These are phyloP conservation scores for Sebastolobus altivelis DNA, from an alignment of 2,797 vertebrate genomes.

Conservation along the genomic window DNA sequence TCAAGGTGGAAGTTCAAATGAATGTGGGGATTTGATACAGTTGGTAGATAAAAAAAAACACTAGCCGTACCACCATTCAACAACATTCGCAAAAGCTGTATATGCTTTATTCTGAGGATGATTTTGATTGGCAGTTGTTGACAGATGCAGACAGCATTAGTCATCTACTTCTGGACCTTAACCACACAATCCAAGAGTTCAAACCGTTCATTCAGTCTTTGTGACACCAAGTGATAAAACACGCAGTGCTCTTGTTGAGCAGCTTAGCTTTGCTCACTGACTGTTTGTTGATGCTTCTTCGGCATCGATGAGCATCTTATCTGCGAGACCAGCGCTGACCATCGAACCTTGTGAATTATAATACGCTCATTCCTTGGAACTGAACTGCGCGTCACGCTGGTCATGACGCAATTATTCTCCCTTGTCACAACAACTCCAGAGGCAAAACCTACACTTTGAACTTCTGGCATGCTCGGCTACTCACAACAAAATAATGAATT, in stretches of 20 bases:
- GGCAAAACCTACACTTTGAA: constrained; percentile 29
- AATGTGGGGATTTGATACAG: neutral
- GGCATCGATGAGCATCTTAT: constrained; percentile 47
- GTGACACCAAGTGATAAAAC: neutral
- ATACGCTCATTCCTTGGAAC: constrained; percentile 30
- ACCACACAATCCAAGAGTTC: neutral
- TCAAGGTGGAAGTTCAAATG: neutral
- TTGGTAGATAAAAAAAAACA: neutral
- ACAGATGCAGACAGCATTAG: neutral
- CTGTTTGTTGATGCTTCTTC: constrained; percentile 41
- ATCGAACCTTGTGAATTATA: constrained; percentile 49
- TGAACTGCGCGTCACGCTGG: constrained; percentile 46
- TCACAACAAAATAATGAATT: constrained; percentile 36
- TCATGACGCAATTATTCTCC: constrained; percentile 46
- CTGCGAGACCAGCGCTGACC: constrained; percentile 45
- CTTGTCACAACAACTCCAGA: constrained; percentile 59
- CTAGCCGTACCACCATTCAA: neutral
- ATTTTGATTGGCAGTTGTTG: neutral
- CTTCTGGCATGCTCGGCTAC: constrained; percentile 39
- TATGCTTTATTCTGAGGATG: neutral
- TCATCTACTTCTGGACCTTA: neutral
- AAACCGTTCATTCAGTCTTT: neutral
- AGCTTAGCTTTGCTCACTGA: constrained; percentile 12
- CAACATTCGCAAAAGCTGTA: neutral
- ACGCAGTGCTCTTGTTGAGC: neutral